Evolutionary conservation across 2,888 invertebrate genomes (phyloP).

Genomic region (Ephialtes manifestator): DNA sequence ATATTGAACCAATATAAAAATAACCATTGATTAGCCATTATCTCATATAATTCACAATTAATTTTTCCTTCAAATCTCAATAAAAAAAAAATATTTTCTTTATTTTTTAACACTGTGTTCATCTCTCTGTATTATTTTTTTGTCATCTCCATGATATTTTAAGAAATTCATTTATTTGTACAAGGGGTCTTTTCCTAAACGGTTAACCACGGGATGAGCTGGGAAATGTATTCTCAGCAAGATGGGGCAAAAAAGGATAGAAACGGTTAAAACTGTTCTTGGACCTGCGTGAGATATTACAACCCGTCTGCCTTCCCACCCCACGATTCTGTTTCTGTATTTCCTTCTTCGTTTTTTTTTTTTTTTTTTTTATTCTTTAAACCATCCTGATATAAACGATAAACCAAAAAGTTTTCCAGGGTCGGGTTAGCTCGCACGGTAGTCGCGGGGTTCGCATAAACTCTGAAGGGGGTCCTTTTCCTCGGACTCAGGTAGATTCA

Average conservation of each 20-base stretch:
- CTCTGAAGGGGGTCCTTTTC: slow-evolving; percentile 70
- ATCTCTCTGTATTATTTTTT: background rate
- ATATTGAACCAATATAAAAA: no score
- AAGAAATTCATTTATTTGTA: slow-evolving; percentile 9
- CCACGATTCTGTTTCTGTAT: slow-evolving; percentile 14
- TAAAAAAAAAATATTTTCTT: no score
- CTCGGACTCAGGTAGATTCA: slow-evolving; percentile 70
- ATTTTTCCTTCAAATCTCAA: no score
- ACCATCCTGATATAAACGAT: slow-evolving; percentile 73
- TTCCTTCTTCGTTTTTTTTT: slow-evolving; percentile 6
- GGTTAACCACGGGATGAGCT: slow-evolving; percentile 52
- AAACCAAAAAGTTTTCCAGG: slow-evolving; percentile 71
- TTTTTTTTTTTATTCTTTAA: slow-evolving; percentile 24
- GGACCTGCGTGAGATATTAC: slow-evolving; percentile 63
- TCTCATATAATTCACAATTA: no score
- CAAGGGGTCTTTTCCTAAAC: background rate
- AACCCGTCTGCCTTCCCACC: slow-evolving; percentile 48
- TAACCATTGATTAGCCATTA: no score
- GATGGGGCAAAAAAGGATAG: slow-evolving; percentile 17
- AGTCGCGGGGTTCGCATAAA: slow-evolving; percentile 47
- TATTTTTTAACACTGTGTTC: background rate
- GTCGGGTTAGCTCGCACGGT: slow-evolving; percentile 15
- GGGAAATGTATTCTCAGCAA: slow-evolving; percentile 45
- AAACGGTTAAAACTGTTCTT: slow-evolving; percentile 67
- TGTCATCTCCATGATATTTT: background rate